Evolutionary conservation across 2,888 invertebrate species (phyloP).

Genomic region (Lysandra coridon): DNA sequence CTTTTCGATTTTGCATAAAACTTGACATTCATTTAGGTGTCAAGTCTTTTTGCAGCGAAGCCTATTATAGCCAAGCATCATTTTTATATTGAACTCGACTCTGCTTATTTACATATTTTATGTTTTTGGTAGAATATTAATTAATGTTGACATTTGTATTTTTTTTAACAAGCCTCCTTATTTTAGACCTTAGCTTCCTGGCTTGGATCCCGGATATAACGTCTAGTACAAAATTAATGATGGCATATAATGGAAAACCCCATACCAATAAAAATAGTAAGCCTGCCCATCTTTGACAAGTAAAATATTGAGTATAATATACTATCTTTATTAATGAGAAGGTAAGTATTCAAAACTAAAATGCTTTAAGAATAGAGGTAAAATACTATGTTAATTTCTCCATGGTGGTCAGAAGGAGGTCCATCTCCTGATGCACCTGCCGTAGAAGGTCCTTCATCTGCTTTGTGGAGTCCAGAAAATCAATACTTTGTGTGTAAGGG

Average conservation of each 20-base stretch:
- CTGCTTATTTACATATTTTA: too few species aligned
- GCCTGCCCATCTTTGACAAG: too few species aligned
- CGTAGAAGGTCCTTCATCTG: conserved; percentile 92
- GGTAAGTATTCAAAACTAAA: not conserved
- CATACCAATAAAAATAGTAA: not conserved
- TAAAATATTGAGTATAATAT: not conserved
- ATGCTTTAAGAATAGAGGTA: not conserved
- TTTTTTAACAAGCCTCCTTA: too few species aligned
- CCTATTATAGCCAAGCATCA: too few species aligned
- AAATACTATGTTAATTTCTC: conserved; percentile 76
- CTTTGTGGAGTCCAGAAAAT: conserved; percentile 94
- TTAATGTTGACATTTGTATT: too few species aligned
- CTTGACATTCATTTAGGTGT: too few species aligned
- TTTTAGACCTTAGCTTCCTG: too few species aligned
- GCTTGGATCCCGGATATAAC: not conserved
- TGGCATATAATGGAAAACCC: not conserved
- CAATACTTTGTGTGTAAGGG: conserved; percentile 96
- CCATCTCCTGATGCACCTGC: conserved; percentile 90
- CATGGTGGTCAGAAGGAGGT: conserved; percentile 87
- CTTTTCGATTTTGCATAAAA: too few species aligned
- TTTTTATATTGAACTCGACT: too few species aligned
- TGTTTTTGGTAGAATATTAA: too few species aligned
- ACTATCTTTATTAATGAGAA: too few species aligned
- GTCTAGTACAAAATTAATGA: not conserved
- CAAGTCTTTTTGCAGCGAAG: too few species aligned